Conservation (phyloP, 2,113 vertebrate genomes). For the Vidua macroura region DNA sequence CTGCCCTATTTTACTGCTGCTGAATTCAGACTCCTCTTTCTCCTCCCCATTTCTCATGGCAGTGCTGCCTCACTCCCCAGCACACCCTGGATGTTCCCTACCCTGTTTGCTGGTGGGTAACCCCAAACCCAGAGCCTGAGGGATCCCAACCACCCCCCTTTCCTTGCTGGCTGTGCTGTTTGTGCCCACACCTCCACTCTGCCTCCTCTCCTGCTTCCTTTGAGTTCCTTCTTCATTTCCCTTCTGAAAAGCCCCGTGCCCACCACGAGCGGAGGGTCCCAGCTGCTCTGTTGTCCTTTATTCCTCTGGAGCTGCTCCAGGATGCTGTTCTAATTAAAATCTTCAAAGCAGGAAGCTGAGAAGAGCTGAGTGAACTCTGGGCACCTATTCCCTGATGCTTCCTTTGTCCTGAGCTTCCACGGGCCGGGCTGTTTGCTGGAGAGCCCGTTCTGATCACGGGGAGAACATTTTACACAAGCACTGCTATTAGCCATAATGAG, state of each 20-base stretch:
- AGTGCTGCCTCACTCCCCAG: not conserved
- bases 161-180: not conserved
- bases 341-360: slow-evolving; percentile 40
- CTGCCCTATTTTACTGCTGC: not conserved
- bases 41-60: not conserved
- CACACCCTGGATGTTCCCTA: not conserved
- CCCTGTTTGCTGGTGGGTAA: not conserved
- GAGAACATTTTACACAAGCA: slow-evolving; percentile 31
- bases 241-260: not conserved
- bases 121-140: not conserved
- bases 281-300: not conserved
- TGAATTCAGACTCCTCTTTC: not conserved
- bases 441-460: slow-evolving; percentile 6
- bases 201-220: not conserved
- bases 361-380: not conserved
- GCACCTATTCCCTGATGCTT: not conserved
- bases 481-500: slow-evolving; percentile 53
- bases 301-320: slow-evolving; percentile 22
- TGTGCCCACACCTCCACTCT: not conserved
- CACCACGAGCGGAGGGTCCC: fast-evolving
- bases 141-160: not conserved
- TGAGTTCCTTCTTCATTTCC: not conserved
- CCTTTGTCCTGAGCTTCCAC: slow-evolving; percentile 23
- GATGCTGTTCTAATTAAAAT: slow-evolving; percentile 33
- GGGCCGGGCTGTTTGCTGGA: not conserved